Base-by-base conservation (phyloP, 64 coral and sea anemone species). In the Acropora yongei region DNA sequence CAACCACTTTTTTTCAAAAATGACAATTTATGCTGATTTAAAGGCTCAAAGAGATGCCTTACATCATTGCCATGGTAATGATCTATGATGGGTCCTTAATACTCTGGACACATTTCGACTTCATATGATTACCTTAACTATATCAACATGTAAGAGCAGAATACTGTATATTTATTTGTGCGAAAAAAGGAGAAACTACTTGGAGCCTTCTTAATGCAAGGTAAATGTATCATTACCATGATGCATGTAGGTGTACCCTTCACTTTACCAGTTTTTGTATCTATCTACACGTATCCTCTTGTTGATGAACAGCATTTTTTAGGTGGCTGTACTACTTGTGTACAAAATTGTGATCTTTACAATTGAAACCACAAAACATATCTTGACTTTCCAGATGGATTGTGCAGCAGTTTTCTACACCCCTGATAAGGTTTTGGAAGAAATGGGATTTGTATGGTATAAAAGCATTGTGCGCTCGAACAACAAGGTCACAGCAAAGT, bases 341-440 rank as follows among this genome's bases (percentile, higher is more conserved):
- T 12, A 63, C 58, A 63, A 13, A 13, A 63, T 18, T 14, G 58
- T 63, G 58, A 63, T 63, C 30, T 63, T 63, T 63, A 18, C 3
- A 63, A 63, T 8, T 63, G 58, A 63, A 63, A 63, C 58, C 58
- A 63, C 58, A 63, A 63, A 63, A 63, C 58, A 63, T 63, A 9
- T 58, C 18, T 63, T 82, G 58, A 82, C 80, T 93, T 45, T 78
- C 39, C 44, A 81, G 91, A 93, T 87, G 75, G 83, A 93, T 55
- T 89, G 78, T 83, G 78, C 76, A 73, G 86, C 78, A 82, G 19
- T 94, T 71, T 50, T 76, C 66, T 84, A 49, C 55, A 88, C 92
- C 65, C 84, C 86, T 48, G 55, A 92, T 41, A 49, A 78, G 66
- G 61, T 82, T 42, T 73, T 91, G 78, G 68, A 82, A 75, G 65